Percentiles rank a stretch among this genome's conserved stretches.
phyloP scores from a whole-genome alignment of 2,888 invertebrate species.

The Apamea epomidion region DNA sequence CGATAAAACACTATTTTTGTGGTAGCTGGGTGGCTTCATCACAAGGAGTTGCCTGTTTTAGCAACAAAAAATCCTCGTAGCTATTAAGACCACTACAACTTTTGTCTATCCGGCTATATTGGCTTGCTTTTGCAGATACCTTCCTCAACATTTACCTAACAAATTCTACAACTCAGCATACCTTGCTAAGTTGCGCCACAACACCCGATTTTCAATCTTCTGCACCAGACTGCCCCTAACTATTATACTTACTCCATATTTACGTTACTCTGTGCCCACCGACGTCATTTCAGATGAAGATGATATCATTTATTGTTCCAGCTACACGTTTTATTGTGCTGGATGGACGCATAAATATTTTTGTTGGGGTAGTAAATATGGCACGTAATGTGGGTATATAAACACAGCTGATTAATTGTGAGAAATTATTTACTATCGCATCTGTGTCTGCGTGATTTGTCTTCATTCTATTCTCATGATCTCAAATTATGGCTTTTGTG shows the following conservation, averaged over 20 bases:
- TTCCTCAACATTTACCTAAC: background rate
- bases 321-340: slow-evolving; percentile 36
- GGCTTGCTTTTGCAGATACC: background rate
- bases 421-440: slow-evolving; percentile 32
- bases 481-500: background rate
- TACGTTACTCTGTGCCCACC: slow-evolving; percentile 29
- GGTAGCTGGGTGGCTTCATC: background rate
- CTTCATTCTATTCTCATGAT: slow-evolving; percentile 26
- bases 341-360: slow-evolving; percentile 54
- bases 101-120: background rate
- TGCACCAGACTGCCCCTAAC: background rate
- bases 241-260: slow-evolving; percentile 24
- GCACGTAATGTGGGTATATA: slow-evolving; percentile 27
- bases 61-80: background rate
- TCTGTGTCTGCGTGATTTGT: slow-evolving; percentile 27
- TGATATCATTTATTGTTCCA: slow-evolving; percentile 63
- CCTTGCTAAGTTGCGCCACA: background rate
- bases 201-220: background rate
- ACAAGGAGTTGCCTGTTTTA: background rate
- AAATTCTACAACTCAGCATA: background rate
- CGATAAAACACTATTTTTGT: background rate
- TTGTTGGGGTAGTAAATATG: slow-evolving; percentile 49
- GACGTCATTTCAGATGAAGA: slow-evolving; percentile 45
- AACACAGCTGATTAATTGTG: slow-evolving; percentile 52
- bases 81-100: background rate